A percentile compares a stretch with the other conserved stretches of the same genome.
Conservation (phyloP, 2,797 vertebrate genomes). For the Scleropages formosus region DNA sequence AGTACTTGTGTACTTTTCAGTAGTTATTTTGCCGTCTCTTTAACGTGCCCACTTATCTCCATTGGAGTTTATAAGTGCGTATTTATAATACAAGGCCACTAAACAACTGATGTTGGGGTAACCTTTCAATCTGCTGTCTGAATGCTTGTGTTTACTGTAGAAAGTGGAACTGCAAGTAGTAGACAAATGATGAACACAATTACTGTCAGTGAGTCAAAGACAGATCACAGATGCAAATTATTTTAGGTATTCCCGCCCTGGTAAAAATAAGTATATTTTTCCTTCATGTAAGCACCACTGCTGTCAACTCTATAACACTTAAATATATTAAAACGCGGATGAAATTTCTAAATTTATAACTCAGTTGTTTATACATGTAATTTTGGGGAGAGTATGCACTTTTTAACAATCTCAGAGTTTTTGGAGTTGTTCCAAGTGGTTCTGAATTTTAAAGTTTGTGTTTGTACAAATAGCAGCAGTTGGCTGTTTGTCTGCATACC, state of each 20-base stretch:
- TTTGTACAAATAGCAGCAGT: not conserved
- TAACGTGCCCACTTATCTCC: too few species aligned
- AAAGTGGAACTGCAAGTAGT: slow-evolving; percentile 4
- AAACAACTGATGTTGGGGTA: not conserved
- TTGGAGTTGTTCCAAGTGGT: not conserved
- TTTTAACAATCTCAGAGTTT: too few species aligned
- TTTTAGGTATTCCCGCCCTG: not conserved
- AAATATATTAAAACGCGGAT: not conserved
- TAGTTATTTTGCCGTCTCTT: too few species aligned
- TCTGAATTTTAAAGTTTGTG: not conserved
- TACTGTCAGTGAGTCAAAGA: not conserved
- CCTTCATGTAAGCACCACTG: not conserved
- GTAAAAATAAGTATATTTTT: not conserved
- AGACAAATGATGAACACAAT: not conserved
- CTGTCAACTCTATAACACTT: not conserved
- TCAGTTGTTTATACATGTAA: not conserved
- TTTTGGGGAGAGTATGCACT: too few species aligned
- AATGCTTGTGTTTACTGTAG: not conserved
- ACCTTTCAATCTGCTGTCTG: not conserved
- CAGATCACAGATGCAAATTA: too few species aligned
- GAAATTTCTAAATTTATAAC: too few species aligned
- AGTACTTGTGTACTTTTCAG: too few species aligned
- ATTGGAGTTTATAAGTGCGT: too few species aligned
- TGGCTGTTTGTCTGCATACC: not conserved
- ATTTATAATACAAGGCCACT: too few species aligned